Conservation (phyloP, 2,888 invertebrate genomes). For the Mythimna ferrago region DNA sequence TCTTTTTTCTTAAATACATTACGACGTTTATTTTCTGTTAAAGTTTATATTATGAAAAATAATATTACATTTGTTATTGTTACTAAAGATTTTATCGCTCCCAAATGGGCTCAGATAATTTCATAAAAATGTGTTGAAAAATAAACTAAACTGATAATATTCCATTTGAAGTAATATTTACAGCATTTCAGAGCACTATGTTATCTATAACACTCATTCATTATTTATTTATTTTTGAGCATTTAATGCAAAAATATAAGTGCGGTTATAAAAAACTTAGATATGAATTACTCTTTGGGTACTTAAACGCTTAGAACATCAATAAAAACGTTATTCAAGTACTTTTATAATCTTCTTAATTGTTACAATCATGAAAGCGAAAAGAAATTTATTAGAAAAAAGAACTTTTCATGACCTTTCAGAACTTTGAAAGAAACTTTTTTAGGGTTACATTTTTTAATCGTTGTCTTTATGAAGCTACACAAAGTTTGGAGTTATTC, state of each 20-base stretch:
- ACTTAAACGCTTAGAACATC: conserved; percentile 12
- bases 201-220: conserved; percentile 14
- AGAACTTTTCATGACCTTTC: conserved; percentile 7
- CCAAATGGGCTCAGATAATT: neutral
- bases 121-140: conserved; percentile 5
- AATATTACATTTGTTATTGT: neutral
- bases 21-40: neutral
- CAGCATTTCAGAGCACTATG: conserved; percentile 9
- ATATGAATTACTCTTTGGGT: neutral
- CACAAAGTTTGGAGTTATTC: conserved; percentile 5
- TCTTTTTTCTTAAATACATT: neutral
- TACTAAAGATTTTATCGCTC: conserved; percentile 17
- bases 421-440: conserved; percentile 17
- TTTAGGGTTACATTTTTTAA: conserved; percentile 18
- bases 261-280: neutral
- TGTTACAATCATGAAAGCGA: conserved; percentile 12
- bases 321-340: conserved; percentile 4
- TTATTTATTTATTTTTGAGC: conserved; percentile 17
- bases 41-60: conserved; percentile 6
- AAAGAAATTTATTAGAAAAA: neutral
- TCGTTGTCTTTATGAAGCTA: conserved; percentile 7
- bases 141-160: conserved; percentile 8
- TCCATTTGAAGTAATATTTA: conserved; percentile 13
- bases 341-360: conserved; percentile 23
- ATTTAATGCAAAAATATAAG: conserved; percentile 13